Percentiles rank a stretch among this genome's conserved stretches.
Evolutionary conservation across 2,113 vertebrate species (phyloP).

Genomic region (Pantherophis guttatus): DNA sequence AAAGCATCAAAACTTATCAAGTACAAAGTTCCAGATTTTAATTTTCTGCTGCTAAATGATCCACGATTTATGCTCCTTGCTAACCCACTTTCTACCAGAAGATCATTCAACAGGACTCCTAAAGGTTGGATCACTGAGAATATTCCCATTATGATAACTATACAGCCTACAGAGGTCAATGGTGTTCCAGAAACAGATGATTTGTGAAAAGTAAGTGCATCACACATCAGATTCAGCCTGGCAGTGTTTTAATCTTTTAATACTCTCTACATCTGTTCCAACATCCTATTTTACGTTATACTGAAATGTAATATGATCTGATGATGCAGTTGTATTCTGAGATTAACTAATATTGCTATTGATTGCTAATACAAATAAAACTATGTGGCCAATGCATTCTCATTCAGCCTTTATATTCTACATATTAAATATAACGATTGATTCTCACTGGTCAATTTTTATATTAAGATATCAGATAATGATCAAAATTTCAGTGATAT

Average conservation of each 20-base stretch:
- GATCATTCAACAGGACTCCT: slow-evolving; percentile 92
- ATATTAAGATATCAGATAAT: slow-evolving; percentile 10
- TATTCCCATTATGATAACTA: slow-evolving; percentile 67
- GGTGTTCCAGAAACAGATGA: slow-evolving; percentile 89
- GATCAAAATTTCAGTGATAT: neutral
- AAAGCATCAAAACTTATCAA: slow-evolving; percentile 79
- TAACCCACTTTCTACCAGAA: slow-evolving; percentile 73
- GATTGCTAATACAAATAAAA: slow-evolving; percentile 63
- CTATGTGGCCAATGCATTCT: slow-evolving; percentile 41
- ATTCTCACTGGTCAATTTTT: neutral
- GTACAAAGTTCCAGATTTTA: slow-evolving; percentile 76
- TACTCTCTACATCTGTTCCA: slow-evolving; percentile 38
- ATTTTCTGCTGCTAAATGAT: slow-evolving; percentile 74
- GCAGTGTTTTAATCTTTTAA: slow-evolving; percentile 38
- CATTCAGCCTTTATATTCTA: slow-evolving; percentile 20
- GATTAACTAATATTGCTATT: slow-evolving; percentile 40
- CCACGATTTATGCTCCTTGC: slow-evolving; percentile 74
- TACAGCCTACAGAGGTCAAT: slow-evolving; percentile 66
- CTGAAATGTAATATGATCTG: slow-evolving; percentile 34
- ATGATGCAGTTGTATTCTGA: slow-evolving; percentile 41
- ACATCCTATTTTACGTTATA: slow-evolving; percentile 39
- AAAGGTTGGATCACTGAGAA: slow-evolving; percentile 83
- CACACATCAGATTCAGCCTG: neutral
- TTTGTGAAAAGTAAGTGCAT: slow-evolving; percentile 72
- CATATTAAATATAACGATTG: neutral